A percentile compares a stretch with the other conserved stretches of the same genome.
phyloP scores from a whole-genome alignment of 2,113 vertebrate species.

The Gopherus flavomarginatus region DNA sequence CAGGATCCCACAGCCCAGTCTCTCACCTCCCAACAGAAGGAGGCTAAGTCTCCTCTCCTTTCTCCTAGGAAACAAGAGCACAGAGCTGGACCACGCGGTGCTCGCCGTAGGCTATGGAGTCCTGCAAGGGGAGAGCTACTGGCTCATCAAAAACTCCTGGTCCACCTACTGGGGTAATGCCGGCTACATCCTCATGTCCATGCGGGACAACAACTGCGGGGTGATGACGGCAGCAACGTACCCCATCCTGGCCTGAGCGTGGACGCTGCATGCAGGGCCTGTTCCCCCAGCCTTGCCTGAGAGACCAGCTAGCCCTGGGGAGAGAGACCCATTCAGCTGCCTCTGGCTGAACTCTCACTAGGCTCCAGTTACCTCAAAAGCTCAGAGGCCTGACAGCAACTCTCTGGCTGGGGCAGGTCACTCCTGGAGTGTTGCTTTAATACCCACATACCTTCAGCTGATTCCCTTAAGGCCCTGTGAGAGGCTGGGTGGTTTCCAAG shows the following conservation, averaged over 20 bases:
- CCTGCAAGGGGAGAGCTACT: conserved; percentile 73
- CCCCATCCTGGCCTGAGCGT: conserved; percentile 78
- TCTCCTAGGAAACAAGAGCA: conserved; percentile 73
- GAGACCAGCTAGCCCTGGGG: not conserved
- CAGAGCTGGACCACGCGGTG: conserved; percentile 82
- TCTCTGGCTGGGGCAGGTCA: not conserved
- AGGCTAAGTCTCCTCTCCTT: not conserved
- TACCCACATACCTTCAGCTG: not conserved
- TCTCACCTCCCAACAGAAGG: accelerated
- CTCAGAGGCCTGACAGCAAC: not conserved
- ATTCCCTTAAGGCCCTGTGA: not conserved
- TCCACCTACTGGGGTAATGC: conserved; percentile 85
- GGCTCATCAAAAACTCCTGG: conserved; percentile 88
- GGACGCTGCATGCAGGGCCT: accelerated
- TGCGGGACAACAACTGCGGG: conserved; percentile 85
- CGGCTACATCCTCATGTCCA: conserved; percentile 85
- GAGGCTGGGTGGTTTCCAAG: not conserved
- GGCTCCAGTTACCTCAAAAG: not conserved
- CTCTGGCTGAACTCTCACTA: not conserved
- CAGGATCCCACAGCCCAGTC: not conserved
- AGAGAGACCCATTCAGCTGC: not conserved
- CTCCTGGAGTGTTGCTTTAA: not conserved
- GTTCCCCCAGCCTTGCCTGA: not conserved
- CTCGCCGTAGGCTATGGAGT: conserved; percentile 81
- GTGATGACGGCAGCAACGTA: conserved; percentile 82